A percentile compares a stretch with the other conserved stretches of the same genome.
phyloP scores from a whole-genome alignment of 2,888 invertebrate species.

The Epinotia ramella region DNA sequence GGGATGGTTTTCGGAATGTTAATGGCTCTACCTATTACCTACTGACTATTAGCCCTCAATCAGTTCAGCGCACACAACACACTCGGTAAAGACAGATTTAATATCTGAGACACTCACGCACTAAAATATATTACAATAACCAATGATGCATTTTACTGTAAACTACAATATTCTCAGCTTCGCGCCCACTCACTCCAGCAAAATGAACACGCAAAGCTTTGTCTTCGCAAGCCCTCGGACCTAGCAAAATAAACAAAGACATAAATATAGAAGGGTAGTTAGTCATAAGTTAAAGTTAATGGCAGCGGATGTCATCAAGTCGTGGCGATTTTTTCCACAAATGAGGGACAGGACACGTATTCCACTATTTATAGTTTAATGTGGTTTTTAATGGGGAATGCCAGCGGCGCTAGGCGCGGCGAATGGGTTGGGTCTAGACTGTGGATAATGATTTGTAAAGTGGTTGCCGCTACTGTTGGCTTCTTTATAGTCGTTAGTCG shows the following conservation, averaged over 20 bases:
- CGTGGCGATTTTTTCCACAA: constrained; percentile 36
- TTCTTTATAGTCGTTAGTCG: not conserved
- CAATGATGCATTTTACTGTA: too few relatives aligned
- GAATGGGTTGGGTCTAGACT: constrained; percentile 21
- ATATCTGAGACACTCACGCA: too few relatives aligned
- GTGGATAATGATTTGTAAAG: constrained; percentile 1
- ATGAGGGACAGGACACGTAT: constrained; percentile 37
- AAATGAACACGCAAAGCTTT: not conserved
- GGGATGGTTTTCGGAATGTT: not conserved
- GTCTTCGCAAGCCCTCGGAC: not conserved
- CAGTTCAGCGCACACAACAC: too few relatives aligned
- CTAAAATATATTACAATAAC: too few relatives aligned
- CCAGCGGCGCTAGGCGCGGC: constrained; percentile 22
- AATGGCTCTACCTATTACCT: not conserved
- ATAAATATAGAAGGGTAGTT: constrained; percentile 19
- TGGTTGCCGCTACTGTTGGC: not conserved
- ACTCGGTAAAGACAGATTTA: too few relatives aligned
- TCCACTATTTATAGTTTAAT: constrained; percentile 32
- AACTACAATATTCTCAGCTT: too few relatives aligned
- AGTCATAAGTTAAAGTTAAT: constrained; percentile 24
- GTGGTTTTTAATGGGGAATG: constrained; percentile 24
- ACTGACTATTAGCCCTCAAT: not conserved
- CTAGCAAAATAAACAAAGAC: constrained; percentile 15
- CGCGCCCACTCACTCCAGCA: not conserved
- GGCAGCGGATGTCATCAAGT: constrained; percentile 38